Evolutionary conservation across 2,888 invertebrate species (phyloP), one percentile per base, ranked within the genome.

Genomic region (Pediacus dermestoides): DNA sequence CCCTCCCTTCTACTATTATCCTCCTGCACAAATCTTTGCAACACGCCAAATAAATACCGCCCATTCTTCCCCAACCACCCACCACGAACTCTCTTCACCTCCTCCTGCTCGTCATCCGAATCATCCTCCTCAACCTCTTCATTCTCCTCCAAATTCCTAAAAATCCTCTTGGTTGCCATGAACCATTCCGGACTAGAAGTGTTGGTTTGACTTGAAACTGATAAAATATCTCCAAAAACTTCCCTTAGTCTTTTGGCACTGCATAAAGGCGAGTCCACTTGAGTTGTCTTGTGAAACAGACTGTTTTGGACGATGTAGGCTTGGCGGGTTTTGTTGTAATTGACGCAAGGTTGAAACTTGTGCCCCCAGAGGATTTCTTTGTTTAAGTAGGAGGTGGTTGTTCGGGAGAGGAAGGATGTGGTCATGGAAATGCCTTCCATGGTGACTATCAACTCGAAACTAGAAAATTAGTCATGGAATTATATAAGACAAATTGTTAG

Each of bases 291-390:
- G 60, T 86, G 75, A 31, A 87, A 76, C 37, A 77, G 70, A 8
- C 77, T 76, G 21, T 76, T 72, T 53, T 85, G 80, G 1, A 86
- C 77, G 1, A 70, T 60, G 60, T 81, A 83, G 8, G 73, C 68
- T 42, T 76, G 74, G 1, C 73, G 60, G 34, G 75, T 73, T 41
- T 74, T 75, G 60, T 80, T 79, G 37, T 74, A 78, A 61, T 16
- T 65, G 44, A 63, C 46, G 41, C 65, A 66, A 2, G 52, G 57
- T 53, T 80, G 78, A 64, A 89, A 89, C 8, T 84, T 70, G 65
- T 88, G 82, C 1, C 90, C 90, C 90, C 90, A 91, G 30, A 82
- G 76, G 31, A 91, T 84, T 68, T 91, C 90, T 35, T 77, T 77
- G 6, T 86, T 83, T 7, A 89, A 66, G 62, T 87, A 91, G 0